Percentiles rank a stretch among this genome's conserved stretches.
These are phyloP conservation scores for Corydoras sp. DNA, from an alignment of 2,113 vertebrate species.

Conservation along the genomic window DNA sequence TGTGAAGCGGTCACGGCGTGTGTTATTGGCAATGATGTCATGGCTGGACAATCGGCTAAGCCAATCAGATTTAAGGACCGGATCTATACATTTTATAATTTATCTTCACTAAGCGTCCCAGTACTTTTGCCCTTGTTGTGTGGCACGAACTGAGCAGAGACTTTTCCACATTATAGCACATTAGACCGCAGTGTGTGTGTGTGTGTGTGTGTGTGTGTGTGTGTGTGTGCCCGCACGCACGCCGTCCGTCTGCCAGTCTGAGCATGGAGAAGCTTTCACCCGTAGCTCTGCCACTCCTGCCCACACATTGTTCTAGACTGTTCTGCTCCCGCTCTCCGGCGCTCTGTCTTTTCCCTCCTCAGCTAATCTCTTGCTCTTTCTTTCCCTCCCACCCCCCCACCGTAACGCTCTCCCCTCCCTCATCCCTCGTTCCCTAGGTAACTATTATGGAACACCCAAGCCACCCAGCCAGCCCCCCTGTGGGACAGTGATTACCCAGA, in stretches of 20 bases:
- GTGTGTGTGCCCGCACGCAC: background rate
- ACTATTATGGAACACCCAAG: slow-evolving; percentile 99
- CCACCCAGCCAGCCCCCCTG: slow-evolving; percentile 89
- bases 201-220: slow-evolving; percentile 21
- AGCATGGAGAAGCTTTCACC: slow-evolving; percentile 4
- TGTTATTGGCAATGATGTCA: too few relatives aligned
- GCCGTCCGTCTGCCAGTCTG: too few relatives aligned
- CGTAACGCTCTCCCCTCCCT: slow-evolving; percentile 62
- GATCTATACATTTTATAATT: too few relatives aligned
- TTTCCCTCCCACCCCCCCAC: slow-evolving; percentile 51
- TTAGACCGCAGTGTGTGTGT: slow-evolving; percentile 39
- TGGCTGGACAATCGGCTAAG: too few relatives aligned
- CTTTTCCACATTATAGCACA: too few relatives aligned
- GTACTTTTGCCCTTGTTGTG: too few relatives aligned
- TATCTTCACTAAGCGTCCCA: too few relatives aligned
- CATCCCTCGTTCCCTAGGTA: slow-evolving; percentile 85
- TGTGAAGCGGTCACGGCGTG: too few relatives aligned
- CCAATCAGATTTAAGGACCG: too few relatives aligned
- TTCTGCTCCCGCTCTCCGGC: slow-evolving; percentile 4
- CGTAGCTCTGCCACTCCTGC: background rate
- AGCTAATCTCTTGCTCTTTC: background rate
- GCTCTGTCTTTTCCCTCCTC: background rate
- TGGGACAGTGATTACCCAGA: slow-evolving; percentile 92
- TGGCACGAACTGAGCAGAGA: too few relatives aligned
- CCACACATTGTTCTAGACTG: slow-evolving; percentile 22